Conservation (phyloP, 2,888 invertebrate species). For the Callinectes sapidus region DNA sequence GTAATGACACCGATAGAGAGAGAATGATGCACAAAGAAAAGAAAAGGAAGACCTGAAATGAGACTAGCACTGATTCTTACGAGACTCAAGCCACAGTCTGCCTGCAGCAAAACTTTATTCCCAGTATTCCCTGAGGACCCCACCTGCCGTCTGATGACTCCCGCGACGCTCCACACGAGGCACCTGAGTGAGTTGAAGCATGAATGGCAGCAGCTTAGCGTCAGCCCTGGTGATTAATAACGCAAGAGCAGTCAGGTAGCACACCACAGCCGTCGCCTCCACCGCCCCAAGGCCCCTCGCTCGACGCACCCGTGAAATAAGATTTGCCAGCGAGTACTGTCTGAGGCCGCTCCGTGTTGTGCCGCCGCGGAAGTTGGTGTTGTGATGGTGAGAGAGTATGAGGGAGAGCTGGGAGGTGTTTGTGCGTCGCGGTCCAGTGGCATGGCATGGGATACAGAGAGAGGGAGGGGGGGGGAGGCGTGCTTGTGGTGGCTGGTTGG, state of each 20-base stretch:
- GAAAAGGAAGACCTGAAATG: background rate
- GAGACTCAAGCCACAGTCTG: background rate
- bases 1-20: slow-evolving; percentile 34
- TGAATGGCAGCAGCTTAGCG: slow-evolving; percentile 49
- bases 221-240: slow-evolving; percentile 49
- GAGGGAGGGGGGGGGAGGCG: background rate
- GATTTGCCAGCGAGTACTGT: slow-evolving; percentile 45
- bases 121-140: background rate
- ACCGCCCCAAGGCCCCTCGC: background rate
- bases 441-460: background rate
- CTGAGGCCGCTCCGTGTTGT: background rate
- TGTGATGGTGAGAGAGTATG: slow-evolving; percentile 6
- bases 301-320: slow-evolving; percentile 45
- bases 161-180: slow-evolving; percentile 13
- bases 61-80: background rate
- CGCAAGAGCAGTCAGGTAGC: slow-evolving; percentile 42
- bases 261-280: slow-evolving; percentile 6
- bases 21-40: background rate
- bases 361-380: slow-evolving; percentile 30
- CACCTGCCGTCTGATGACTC: slow-evolving; percentile 13
- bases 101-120: background rate
- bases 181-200: slow-evolving; percentile 45
- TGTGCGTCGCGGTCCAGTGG: slow-evolving; percentile 11
- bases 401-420: slow-evolving; percentile 15
- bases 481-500: slow-evolving; percentile 17